Evolutionary conservation across 2,888 invertebrate genomes (phyloP).

Genomic region (Resseliella maxima): DNA sequence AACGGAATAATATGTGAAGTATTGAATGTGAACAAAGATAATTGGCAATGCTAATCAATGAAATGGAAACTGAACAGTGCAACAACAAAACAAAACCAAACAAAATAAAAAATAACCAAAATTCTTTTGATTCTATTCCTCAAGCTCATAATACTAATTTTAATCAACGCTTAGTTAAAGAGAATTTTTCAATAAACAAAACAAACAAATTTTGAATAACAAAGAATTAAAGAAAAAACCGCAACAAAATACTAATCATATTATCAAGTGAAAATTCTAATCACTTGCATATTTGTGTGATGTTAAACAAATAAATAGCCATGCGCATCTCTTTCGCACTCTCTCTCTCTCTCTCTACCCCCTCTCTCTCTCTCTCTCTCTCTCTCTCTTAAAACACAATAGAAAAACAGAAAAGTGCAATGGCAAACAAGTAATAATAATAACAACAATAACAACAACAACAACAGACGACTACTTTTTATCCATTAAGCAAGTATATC

Average conservation of each 20-base stretch:
- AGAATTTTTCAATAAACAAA: background rate
- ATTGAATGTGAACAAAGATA: background rate
- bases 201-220: background rate
- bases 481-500: constrained; percentile 35
- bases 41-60: background rate
- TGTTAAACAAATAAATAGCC: background rate
- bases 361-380: background rate
- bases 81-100: background rate
- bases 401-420: no score
- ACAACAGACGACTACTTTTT: background rate
- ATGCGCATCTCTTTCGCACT: no score
- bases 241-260: no score
- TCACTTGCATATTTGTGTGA: background rate
- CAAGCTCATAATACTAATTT: constrained; percentile 10
- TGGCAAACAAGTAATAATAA: background rate
- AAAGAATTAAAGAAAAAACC: background rate
- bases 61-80: background rate
- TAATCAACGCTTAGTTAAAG: constrained; percentile 2
- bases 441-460: background rate
- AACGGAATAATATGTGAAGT: background rate
- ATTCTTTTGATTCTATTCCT: background rate
- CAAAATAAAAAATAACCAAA: background rate
- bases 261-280: no score
- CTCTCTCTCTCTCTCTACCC: background rate
- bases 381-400: background rate